Base-by-base conservation (phyloP, 2,797 vertebrate species). In the Neosilurus mollespiculum region DNA sequence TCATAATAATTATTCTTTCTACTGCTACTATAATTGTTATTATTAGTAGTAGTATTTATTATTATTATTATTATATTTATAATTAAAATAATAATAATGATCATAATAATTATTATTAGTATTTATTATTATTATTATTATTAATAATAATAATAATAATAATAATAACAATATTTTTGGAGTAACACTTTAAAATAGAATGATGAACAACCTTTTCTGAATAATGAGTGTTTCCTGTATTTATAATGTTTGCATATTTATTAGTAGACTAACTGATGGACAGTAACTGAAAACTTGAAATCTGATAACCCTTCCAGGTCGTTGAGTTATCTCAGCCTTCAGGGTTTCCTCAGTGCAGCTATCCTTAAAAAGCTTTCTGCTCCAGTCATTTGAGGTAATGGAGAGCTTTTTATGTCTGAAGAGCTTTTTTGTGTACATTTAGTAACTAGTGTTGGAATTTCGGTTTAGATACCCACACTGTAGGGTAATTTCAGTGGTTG, bases 221-320 rank as follows among this genome's bases (percentile, higher is more conserved):
- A n/a, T 51, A 72, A 34, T 49, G 43, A 62, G 4, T n/a, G 26
- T 78, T 9, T 24, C n/a, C 64, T 30, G 14, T 64, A 64, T 82
- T 65, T 72, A 64, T 72, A n/a, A 73, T 34, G 18, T 34, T 4
- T 34, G 11, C 22, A 9, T n/a, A 34, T 34, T n/a, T 34, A 16
- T 64, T 53, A 10, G 71, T 53, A 9, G 3, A 15, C 12, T 61
- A 56, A 20, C 62, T 58, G 62, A 58, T 37, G 30, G 30, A 59
- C 53, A 30, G 64, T 67, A 77, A 59, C 8, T 70, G n/a, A 69
- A 78, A 69, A 69, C 58, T 4, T 61, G 22, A 64, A 69, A 79
- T 11, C 61, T 86, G 83, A 76, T 53, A 37, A 54, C n/a, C 30
- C 14, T 80, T 15, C 84, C 43, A 73, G 54, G 37, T 78, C 80